These are phyloP conservation scores for Centroberyx gerrardi DNA, from an alignment of 2,797 vertebrate species.

Conservation along the genomic window DNA sequence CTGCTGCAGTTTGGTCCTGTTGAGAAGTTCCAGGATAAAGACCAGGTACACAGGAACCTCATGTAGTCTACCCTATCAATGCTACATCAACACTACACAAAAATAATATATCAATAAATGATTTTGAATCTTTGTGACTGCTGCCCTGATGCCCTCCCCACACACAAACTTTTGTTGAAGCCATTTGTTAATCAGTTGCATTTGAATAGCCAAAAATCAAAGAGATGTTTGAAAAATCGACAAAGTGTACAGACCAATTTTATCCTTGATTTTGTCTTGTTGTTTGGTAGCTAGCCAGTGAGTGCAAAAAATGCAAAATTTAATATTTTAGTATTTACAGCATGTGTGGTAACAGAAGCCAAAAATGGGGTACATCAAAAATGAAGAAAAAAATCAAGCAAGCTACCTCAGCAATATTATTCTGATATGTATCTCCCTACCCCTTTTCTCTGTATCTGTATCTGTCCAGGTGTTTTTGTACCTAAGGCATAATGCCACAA, in stretches of 20 bases:
- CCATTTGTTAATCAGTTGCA: background rate
- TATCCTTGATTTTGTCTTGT: background rate
- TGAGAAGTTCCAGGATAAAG: slow-evolving; percentile 96
- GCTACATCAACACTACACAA: background rate
- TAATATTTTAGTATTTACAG: background rate
- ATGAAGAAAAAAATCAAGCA: background rate
- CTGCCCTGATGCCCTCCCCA: no score
- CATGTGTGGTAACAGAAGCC: background rate
- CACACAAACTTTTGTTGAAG: no score
- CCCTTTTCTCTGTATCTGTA: background rate
- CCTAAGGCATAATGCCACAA: slow-evolving; percentile 88
- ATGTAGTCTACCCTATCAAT: background rate
- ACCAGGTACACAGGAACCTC: slow-evolving; percentile 87
- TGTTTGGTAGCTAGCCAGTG: background rate
- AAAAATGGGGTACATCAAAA: background rate
- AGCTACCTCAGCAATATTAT: background rate
- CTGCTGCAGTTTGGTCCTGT: slow-evolving; percentile 93
- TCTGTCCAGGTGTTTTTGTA: slow-evolving; percentile 89
- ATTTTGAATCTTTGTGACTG: no score
- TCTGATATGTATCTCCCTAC: background rate
- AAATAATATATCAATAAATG: background rate
- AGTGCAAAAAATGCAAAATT: background rate
- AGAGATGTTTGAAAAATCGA: no score
- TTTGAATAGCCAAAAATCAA: background rate
- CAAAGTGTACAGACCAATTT: no score